These are phyloP conservation scores for Neoarius graeffei DNA, from an alignment of 2,113 vertebrate genomes.

Conservation along the genomic window DNA sequence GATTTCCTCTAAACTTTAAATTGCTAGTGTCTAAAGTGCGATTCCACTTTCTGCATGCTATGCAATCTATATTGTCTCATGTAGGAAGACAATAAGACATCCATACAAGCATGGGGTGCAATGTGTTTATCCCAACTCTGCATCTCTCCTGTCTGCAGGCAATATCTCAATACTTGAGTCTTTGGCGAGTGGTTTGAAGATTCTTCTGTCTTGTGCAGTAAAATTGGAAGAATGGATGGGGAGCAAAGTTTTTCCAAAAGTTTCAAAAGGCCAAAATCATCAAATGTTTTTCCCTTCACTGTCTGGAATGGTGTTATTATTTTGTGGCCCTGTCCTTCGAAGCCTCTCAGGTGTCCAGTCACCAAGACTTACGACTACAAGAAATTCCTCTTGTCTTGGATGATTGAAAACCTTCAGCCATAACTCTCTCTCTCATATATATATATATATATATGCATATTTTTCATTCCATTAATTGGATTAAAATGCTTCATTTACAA, in stretches of 20 bases:
- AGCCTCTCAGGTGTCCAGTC: neutral
- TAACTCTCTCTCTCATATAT: no score
- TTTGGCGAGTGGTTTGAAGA: neutral
- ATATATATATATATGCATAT: no score
- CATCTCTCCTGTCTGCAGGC: neutral
- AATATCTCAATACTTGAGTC: neutral
- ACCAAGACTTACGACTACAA: neutral
- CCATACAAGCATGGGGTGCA: neutral
- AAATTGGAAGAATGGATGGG: neutral
- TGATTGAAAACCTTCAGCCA: neutral
- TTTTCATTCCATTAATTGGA: neutral
- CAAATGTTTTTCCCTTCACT: neutral
- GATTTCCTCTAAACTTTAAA: neutral
- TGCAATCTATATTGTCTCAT: neutral
- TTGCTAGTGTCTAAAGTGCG: neutral
- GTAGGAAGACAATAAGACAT: neutral
- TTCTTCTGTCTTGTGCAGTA: neutral
- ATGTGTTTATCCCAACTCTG: neutral
- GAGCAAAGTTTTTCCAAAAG: neutral
- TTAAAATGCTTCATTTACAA: neutral
- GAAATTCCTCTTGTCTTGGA: neutral
- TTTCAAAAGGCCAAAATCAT: neutral
- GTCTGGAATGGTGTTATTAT: neutral
- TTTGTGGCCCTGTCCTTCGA: neutral
- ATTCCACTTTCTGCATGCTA: neutral